Base-by-base conservation (phyloP, 37 sponge, comb jelly and placozoan genomes). In the Halisarca cf. caerulea region DNA sequence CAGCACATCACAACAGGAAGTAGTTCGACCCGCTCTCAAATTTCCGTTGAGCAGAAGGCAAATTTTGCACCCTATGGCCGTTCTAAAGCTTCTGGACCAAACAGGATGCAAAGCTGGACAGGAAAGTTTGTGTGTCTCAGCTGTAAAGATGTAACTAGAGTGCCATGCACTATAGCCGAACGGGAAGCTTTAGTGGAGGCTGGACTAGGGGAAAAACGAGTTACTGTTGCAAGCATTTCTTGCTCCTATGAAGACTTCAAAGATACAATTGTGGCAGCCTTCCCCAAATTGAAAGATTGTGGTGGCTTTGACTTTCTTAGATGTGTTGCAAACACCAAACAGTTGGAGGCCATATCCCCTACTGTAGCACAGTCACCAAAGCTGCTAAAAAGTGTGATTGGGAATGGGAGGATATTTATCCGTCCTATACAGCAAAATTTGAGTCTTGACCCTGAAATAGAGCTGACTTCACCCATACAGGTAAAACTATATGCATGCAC, bases 251-350 rank as follows among this genome's bases (percentile, higher is more conserved):
- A 79, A 33, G 80, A 78, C 53, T 86, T 66, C 34, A 59, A 32
- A 27, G 54, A 59, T 20, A 33, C 18, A 8, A 20, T 86, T 6
- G 27, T 86, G 5, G 36, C 36, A 30, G 57, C 47, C 33, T 86
- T 79, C 38, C 86, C 86, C 14, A 78, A 64, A 37, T 59, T 86
- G 14, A 27, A 18, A 23, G 66, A 38, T 0, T 17, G 78, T 1
- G 86, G 86, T 64, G 86, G 86, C 14, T 86, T 66, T 78, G 86
- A 86, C 8, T 41, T 86, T 3, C 2, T 86, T 53, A 27, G 80
- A 8, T 86, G 86, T 34, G 27, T 60, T 60, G 57, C 79, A 17
- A 86, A 78, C 37, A 79, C 70, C 39, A n/a, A 39, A 11, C 18
- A 79, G 4, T 45, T 86, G 60, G 86, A 86, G 55, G 33, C 43